Base-by-base conservation (phyloP, 2,797 vertebrate genomes). In the Novumbra hubbsi region DNA sequence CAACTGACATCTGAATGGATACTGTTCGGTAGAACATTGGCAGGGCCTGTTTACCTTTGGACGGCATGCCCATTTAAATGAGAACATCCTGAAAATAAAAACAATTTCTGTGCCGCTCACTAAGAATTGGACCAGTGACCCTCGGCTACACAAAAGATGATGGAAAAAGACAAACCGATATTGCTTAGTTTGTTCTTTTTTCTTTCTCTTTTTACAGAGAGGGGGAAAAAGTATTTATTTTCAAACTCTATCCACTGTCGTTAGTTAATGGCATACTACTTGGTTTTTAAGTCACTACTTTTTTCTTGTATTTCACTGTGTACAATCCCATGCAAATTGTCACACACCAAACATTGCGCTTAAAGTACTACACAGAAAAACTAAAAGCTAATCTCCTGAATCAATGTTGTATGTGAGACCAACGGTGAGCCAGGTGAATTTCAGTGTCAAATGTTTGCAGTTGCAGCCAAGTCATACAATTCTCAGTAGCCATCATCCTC, bases 61-160 rank as follows among this genome's bases (percentile, higher is more conserved):
- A 94, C 95, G 94, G 96, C 94, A 95, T 95, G 94, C 93, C 94
- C 94, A 92, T 93, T 94, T 76, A 93, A 88, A 93, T 94, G 93
- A 94, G 93, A 96, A 92, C 94, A 94, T 93, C n/a, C 93, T 93
- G 92, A 38, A 38, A 38, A 7, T 38, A 38, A 38, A 38, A 38
- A 38, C 5, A 38, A 38, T 94, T 95, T 94, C 94, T 93, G 93
- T 94, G 92, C 93, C 93, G 93, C 94, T 92, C 88, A 95, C 94
- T 89, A 86, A 88, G 72, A 90, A 88, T 89, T 83, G 86, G 89
- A 87, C 86, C 9, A 24, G 55, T 8, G 74, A 70, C 78, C 9
- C 55, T 81, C 84, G 84, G 89, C 81, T 82, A 75, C 60, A 62
- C 74, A 68, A 86, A 91, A 89, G 41, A 45, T 45, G 9, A 45